These are phyloP conservation scores for Lasioglossum baleicum DNA, from an alignment of 1,140 invertebrate species.

Conservation along the genomic window DNA sequence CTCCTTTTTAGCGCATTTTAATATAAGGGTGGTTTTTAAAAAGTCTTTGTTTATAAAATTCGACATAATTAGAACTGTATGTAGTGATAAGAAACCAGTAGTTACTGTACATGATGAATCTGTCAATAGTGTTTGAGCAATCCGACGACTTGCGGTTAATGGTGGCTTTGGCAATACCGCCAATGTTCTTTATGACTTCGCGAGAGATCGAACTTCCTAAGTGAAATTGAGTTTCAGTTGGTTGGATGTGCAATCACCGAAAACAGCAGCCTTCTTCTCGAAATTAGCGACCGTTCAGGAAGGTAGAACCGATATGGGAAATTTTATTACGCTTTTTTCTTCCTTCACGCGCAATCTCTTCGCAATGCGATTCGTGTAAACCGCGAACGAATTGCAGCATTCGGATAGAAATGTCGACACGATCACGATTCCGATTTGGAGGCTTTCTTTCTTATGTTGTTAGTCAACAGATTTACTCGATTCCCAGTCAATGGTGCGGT, in stretches of 20 bases:
- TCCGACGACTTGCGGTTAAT: neutral
- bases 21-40: too few relatives aligned
- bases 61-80: too few relatives aligned
- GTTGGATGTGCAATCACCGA: conserved; percentile 43
- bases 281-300: conserved; percentile 16
- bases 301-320: conserved; percentile 28
- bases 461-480: neutral
- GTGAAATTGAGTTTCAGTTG: conserved; percentile 49
- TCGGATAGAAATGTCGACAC: conserved; percentile 60
- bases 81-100: too few relatives aligned
- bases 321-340: conserved; percentile 40
- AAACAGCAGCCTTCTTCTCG: conserved; percentile 18
- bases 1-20: too few relatives aligned
- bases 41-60: too few relatives aligned
- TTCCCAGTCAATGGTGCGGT: too few relatives aligned
- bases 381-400: conserved; percentile 10
- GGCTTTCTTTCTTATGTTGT: neutral
- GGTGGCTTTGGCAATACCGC: neutral
- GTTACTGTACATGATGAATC: neutral
- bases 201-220: conserved; percentile 30
- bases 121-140: conserved; percentile 14
- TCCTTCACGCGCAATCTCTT: conserved; percentile 20
- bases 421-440: conserved; percentile 41
- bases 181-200: neutral
- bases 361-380: neutral